Percentiles rank a stretch among this genome's conserved stretches.
Conservation (phyloP, 2,888 invertebrate species). For the Acronicta alni region DNA sequence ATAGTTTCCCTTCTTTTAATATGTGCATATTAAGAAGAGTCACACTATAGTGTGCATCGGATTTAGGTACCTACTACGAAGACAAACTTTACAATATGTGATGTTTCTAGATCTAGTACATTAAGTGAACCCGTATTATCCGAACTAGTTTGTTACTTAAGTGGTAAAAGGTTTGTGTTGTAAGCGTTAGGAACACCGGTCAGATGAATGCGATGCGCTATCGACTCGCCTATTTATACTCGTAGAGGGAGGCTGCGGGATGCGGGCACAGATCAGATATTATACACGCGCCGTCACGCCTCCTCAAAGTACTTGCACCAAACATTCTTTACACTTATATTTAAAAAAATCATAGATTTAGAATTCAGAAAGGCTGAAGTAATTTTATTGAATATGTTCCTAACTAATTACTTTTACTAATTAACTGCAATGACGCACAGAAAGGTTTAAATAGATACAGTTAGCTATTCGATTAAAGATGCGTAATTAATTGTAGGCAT, state of each 20-base stretch:
- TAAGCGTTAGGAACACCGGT: slow-evolving; percentile 59
- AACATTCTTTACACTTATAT: slow-evolving; percentile 44
- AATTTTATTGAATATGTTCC: not conserved
- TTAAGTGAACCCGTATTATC: slow-evolving; percentile 37
- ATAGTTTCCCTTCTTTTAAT: too few relatives aligned
- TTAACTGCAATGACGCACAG: not conserved
- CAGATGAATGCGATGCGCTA: slow-evolving; percentile 71
- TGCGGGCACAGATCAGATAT: slow-evolving; percentile 62
- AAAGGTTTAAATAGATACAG: too few relatives aligned
- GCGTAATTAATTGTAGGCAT: too few relatives aligned
- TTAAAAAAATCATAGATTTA: slow-evolving; percentile 22
- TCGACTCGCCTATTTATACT: slow-evolving; percentile 76
- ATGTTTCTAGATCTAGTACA: slow-evolving; percentile 33
- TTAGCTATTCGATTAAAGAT: too few relatives aligned
- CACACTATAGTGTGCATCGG: slow-evolving; percentile 26
- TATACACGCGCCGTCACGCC: slow-evolving; percentile 30
- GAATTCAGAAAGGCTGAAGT: slow-evolving; percentile 5
- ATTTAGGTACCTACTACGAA: slow-evolving; percentile 24
- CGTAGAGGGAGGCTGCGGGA: slow-evolving; percentile 63
- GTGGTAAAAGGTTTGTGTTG: slow-evolving; percentile 59
- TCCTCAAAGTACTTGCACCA: slow-evolving; percentile 19
- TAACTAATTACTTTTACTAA: not conserved
- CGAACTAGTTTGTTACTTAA: slow-evolving; percentile 43
- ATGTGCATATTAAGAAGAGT: too few relatives aligned
- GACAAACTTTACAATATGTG: slow-evolving; percentile 43